Percentiles rank a stretch among this genome's conserved stretches.
Conservation (phyloP, 2,113 vertebrate species). For the Vulpes lagopus region DNA sequence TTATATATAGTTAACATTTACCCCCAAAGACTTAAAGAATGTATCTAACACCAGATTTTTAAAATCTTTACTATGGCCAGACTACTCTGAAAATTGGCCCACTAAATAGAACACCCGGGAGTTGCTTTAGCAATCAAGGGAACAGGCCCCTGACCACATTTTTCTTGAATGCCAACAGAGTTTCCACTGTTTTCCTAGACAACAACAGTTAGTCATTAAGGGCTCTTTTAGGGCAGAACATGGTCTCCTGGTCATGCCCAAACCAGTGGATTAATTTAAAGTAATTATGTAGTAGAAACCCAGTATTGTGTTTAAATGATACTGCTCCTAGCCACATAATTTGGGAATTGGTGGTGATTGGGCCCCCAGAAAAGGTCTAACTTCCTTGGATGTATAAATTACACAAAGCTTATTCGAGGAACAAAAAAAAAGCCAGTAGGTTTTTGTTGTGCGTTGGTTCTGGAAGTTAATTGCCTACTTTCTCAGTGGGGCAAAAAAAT, state of each 20-base stretch:
- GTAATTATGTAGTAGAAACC: constrained; percentile 10
- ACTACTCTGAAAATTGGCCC: background rate
- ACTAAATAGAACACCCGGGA: background rate
- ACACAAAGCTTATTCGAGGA: background rate
- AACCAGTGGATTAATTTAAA: constrained; percentile 17
- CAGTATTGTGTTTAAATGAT: background rate
- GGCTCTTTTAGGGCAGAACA: background rate
- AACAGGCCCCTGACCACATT: background rate
- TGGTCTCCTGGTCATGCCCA: background rate
- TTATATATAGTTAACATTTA: background rate
- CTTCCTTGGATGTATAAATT: constrained; percentile 4
- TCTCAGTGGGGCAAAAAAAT: background rate
- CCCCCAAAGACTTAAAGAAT: constrained; percentile 7
- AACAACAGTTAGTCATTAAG: constrained; percentile 6
- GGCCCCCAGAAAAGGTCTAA: background rate
- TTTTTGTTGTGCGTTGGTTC: background rate
- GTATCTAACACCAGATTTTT: background rate
- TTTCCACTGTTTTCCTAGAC: constrained; percentile 37
- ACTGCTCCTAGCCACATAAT: background rate
- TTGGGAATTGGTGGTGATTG: background rate
- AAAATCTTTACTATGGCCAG: background rate
- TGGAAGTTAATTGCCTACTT: background rate
- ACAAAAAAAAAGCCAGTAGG: background rate
- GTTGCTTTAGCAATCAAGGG: background rate
- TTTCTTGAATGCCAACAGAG: constrained; percentile 19